Conservation (phyloP, 2,888 invertebrate species). For the Platycheirus albimanus region DNA sequence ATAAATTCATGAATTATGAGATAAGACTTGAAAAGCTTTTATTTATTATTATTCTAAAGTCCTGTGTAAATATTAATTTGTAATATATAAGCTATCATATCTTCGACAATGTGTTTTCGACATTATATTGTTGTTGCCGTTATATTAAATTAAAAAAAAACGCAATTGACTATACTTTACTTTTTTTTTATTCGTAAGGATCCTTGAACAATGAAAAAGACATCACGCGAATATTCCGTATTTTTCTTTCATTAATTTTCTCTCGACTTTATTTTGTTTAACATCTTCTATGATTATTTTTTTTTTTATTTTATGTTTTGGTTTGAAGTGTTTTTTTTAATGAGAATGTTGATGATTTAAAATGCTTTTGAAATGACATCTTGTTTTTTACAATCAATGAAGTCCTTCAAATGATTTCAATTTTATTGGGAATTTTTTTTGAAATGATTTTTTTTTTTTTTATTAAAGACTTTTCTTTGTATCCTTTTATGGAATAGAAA, state of each 20-base stretch:
- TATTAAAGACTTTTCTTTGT: not conserved
- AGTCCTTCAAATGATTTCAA: too few species aligned
- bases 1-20: constrained; percentile 40
- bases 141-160: not conserved
- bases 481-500: not conserved
- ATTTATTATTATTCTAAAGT: constrained; percentile 51
- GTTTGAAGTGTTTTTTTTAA: not conserved
- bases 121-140: not conserved
- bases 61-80: constrained; percentile 46
- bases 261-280: constrained; percentile 13
- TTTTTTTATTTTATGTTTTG: not conserved
- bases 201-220: not conserved
- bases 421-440: too few species aligned
- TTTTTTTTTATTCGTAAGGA: not conserved
- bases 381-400: too few species aligned
- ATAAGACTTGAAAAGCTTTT: constrained; percentile 52
- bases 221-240: constrained; percentile 3
- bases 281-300: not conserved
- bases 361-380: too few species aligned
- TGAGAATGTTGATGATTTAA: too few species aligned
- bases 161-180: too few species aligned
- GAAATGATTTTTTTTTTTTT: not conserved
- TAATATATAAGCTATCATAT: constrained; percentile 22
- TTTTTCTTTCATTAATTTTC: constrained; percentile 35
- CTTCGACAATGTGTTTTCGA: not conserved